These are phyloP conservation scores for Drosophila nr. perissopoda DNA, from an alignment of 2,888 invertebrate species.

Conservation along the genomic window DNA sequence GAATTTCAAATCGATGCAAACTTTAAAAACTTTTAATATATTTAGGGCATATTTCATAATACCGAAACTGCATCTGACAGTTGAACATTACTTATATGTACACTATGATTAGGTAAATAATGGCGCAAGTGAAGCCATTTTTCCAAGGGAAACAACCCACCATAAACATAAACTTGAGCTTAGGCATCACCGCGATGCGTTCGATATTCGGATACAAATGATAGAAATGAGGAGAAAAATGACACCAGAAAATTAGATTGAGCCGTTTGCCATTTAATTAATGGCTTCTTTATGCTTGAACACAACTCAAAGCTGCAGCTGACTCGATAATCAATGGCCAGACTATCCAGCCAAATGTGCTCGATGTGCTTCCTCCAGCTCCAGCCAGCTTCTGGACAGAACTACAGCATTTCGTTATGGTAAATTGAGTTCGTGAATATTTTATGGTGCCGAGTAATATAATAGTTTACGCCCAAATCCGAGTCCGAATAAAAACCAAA, in stretches of 20 bases:
- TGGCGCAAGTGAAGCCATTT: neutral
- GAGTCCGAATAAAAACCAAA: conserved; percentile 5
- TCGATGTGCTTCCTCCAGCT: neutral
- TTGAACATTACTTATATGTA: neutral
- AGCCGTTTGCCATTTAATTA: conserved; percentile 58
- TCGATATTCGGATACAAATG: conserved; percentile 43
- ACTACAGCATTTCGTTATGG: conserved; percentile 54
- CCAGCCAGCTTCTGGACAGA: conserved; percentile 22
- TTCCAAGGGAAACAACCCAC: neutral
- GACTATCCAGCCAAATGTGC: neutral
- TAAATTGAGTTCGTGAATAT: conserved; percentile 71
- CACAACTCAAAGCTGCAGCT: conserved; percentile 58
- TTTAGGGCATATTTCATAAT: neutral
- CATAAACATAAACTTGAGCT: neutral
- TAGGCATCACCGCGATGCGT: neutral
- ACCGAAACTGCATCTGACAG: neutral
- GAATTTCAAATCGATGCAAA: neutral
- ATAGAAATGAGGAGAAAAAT: conserved; percentile 51
- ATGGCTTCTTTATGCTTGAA: conserved; percentile 50
- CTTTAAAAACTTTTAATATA: neutral
- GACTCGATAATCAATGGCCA: conserved; percentile 36
- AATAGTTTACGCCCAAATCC: conserved; percentile 57
- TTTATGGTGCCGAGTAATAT: conserved; percentile 49
- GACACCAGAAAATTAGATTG: conserved; percentile 27
- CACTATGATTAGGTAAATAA: neutral